Evolutionary conservation across 2,113 vertebrate species (phyloP).

Genomic region (Scytalopus superciliaris): DNA sequence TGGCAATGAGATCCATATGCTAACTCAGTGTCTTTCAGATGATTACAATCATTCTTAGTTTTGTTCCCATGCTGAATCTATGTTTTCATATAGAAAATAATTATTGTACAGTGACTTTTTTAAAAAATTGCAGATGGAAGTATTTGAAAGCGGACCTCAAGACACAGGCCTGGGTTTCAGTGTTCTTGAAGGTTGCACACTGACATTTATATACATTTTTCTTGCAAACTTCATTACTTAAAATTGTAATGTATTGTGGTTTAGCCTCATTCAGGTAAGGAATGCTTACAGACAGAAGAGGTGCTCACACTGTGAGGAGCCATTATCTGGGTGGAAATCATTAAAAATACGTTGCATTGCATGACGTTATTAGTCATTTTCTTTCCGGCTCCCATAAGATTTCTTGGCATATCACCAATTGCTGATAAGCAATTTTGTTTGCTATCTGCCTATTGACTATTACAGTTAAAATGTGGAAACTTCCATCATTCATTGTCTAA

Average conservation of each 20-base stretch:
- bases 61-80: conserved; percentile 55
- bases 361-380: neutral
- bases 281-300: neutral
- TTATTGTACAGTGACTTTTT: neutral
- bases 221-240: neutral
- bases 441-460: neutral
- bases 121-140: conserved; percentile 15
- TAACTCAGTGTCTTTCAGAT: conserved; percentile 61
- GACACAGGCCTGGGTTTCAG: neutral
- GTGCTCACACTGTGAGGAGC: neutral
- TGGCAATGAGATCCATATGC: conserved; percentile 78
- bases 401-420: neutral
- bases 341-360: neutral
- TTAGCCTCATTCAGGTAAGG: neutral
- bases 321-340: neutral
- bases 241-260: neutral
- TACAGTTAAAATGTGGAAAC: conserved; percentile 18
- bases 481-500: neutral
- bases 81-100: conserved; percentile 47
- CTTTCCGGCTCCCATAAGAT: neutral
- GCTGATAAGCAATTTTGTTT: conserved; percentile 26
- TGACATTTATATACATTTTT: neutral
- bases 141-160: conserved; percentile 7
- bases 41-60: conserved; percentile 44
- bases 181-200: neutral